phyloP scores from a whole-genome alignment of 2,113 vertebrate species.

The Rhynchomys soricoides region DNA sequence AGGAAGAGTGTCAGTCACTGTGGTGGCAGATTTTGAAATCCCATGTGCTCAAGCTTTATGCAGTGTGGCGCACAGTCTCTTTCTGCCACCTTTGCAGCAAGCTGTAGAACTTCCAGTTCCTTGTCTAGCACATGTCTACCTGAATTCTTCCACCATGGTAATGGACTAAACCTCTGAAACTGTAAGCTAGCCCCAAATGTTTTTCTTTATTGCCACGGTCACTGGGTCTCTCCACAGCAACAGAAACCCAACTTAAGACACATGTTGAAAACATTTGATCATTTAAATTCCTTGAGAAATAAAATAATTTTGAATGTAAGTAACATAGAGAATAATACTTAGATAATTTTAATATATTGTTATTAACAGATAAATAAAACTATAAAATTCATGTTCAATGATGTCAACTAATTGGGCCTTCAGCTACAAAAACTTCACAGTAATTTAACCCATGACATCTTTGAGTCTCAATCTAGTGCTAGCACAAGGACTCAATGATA shows the following conservation, averaged over 20 bases:
- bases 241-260: neutral
- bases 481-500: neutral
- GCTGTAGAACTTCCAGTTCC: neutral
- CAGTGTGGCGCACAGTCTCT: neutral
- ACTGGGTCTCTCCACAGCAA: neutral
- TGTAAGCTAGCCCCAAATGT: neutral
- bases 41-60: neutral
- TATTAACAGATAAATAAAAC: neutral
- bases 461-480: neutral
- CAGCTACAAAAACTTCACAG: neutral
- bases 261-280: neutral
- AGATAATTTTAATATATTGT: neutral
- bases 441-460: neutral
- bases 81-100: neutral
- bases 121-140: neutral
- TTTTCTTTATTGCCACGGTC: neutral
- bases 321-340: neutral
- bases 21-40: neutral
- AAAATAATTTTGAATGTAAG: neutral
- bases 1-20: neutral
- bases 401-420: neutral
- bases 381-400: neutral
- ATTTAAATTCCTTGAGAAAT: slow-evolving; percentile 44
- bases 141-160: neutral
- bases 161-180: neutral